Percentiles rank a stretch among this genome's conserved stretches.
Evolutionary conservation across 2,888 invertebrate species (phyloP).

Genomic region (Hipparchia semele): DNA sequence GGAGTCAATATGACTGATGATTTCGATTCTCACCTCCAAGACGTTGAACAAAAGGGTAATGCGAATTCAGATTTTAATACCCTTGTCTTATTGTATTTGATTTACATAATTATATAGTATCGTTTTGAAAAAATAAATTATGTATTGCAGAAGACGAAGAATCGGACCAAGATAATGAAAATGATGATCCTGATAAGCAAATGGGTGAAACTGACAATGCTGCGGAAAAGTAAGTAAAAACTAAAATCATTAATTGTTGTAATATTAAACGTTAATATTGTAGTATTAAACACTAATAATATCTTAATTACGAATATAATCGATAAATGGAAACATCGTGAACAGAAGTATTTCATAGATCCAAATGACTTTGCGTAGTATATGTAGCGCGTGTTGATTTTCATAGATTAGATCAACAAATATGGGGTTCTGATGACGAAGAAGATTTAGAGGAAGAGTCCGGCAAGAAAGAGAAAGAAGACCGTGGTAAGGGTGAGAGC

Average conservation of each 20-base stretch:
- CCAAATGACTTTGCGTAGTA: not conserved
- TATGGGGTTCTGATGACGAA: constrained; percentile 94
- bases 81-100: not conserved
- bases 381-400: constrained; percentile 1
- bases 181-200: constrained; percentile 95
- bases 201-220: constrained; percentile 97
- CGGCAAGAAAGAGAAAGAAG: constrained; percentile 82
- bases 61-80: not conserved
- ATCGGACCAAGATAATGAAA: constrained; percentile 85
- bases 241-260: not conserved
- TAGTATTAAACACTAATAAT: not conserved
- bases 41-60: constrained; percentile 86
- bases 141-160: constrained; percentile 77
- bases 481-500: constrained; percentile 84
- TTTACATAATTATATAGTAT: not conserved
- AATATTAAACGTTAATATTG: not conserved
- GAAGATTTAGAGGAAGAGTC: constrained; percentile 84
- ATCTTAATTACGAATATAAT: not conserved
- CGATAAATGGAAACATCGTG: not conserved
- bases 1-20: constrained; percentile 98
- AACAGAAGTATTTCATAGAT: not conserved
- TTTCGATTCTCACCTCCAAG: constrained; percentile 94
- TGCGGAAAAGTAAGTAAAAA: constrained; percentile 86
- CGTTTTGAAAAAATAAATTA: not conserved
- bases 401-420: constrained; percentile 86